These are phyloP conservation scores for Eleutherodactylus coqui DNA, from an alignment of 2,797 vertebrate genomes.

Conservation along the genomic window DNA sequence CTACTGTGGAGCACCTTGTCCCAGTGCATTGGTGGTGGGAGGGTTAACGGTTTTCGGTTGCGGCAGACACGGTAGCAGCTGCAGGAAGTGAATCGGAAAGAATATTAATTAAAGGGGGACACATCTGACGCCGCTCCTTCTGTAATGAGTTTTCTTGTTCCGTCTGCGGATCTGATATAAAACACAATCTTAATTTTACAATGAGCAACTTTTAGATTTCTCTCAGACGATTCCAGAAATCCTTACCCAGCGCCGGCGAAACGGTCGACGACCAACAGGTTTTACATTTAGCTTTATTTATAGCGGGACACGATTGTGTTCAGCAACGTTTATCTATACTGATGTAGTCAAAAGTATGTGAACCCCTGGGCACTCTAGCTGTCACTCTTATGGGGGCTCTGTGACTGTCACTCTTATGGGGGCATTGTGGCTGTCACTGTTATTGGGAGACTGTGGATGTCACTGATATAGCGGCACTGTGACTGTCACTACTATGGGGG, in stretches of 20 bases:
- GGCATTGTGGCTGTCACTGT: too few species aligned
- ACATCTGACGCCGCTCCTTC: conserved; percentile 34
- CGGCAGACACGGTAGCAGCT: conserved; percentile 25
- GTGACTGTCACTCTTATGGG: too few species aligned
- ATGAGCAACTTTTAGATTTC: conserved; percentile 24
- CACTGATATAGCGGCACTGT: too few species aligned
- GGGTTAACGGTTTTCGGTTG: background rate
- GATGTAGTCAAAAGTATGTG: too few species aligned
- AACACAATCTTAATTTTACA: conserved; percentile 44
- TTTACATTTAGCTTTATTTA: background rate
- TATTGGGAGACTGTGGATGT: too few species aligned
- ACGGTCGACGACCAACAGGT: too few species aligned
- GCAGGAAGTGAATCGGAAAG: conserved; percentile 40
- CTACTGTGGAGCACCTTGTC: background rate
- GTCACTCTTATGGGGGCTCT: background rate
- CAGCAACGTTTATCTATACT: background rate
- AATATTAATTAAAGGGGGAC: conserved; percentile 45
- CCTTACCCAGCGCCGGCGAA: background rate
- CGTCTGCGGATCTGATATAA: conserved; percentile 33
- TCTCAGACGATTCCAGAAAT: conserved; percentile 6
- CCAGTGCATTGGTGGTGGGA: background rate
- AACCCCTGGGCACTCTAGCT: too few species aligned
- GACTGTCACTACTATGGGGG: background rate
- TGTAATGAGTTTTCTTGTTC: conserved; percentile 34
- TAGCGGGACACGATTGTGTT: background rate